Evolutionary conservation across 1,140 invertebrate species (phyloP), one percentile per base, ranked within the genome.

Genomic region (Scylla paramamosain): DNA sequence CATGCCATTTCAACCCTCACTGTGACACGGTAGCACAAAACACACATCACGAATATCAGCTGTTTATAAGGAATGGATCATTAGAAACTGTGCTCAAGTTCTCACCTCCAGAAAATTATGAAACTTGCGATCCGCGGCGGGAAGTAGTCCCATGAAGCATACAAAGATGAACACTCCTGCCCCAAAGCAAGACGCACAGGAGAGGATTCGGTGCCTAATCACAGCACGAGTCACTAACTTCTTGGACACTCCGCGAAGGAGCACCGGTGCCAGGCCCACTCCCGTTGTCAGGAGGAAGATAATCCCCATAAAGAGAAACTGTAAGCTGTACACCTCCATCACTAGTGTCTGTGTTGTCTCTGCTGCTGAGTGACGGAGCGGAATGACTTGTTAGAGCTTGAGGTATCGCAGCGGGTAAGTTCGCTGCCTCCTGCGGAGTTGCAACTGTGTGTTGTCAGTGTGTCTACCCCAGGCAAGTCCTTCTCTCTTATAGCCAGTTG

Each of bases 61-160:
- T 4, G 10, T 2, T 0, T 20, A 12, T 59, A 20, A 59, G 10
- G 52, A 12, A 59, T 14, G 16, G 52, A 59, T 14, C 52, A 59
- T 59, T 20, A 59, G 10, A 39, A 6, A 39, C 39, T 39, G 39
- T 39, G 39, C 39, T 39, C 6, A 39, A 39, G 39, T 39, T 39
- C 39, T 39, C 39, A 96, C 96, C 95, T 96, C 86, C 7, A 96
- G 89, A 48, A 96, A 95, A 28, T 83, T 88, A 77, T 96, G 96
- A 39, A 96, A 96, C 82, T 96, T 96, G 10, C 92, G n/a, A 83
- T 96, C 96, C 4, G 96, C 96, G 4, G 90, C 96, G 16, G 96
- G 96, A 7, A 96, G 93, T 28, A 96, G 96, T 0, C 96, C 96
- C 93, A 96, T 95, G 95, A 96, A 96, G 77, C 96, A 96, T 6